Base-by-base conservation (phyloP, 2,797 vertebrate genomes). In the Syngnathus rostellatus region DNA sequence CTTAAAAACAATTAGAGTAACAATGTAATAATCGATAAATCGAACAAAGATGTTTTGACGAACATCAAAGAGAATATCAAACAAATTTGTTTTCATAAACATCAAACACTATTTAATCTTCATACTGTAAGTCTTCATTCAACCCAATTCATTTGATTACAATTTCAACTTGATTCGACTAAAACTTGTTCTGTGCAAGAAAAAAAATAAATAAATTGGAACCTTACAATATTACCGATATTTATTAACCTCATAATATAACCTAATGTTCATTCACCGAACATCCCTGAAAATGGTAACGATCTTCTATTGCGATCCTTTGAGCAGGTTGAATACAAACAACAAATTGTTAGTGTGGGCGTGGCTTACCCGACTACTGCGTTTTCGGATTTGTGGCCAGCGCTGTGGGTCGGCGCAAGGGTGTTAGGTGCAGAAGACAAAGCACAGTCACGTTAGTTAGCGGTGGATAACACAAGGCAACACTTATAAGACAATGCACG, bases 321-420 rank as follows among this genome's bases (percentile, higher is more conserved):
- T 38, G 14, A 31, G 53, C 53, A 31, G 53, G 21, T 12, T 12
- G 11, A 14, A 25, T 2, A 25, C 21, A 10, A 54, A 21, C 10
- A 55, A 25, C 19, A 3, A 19, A 19, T 11, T 6, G 39, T 21
- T n/a, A 31, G 5, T 51, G 48, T 11, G 25, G 48, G 7, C 63
- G 63, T 69, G 70, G 43, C 85, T 89, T 90, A 92, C 91, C 90
- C 75, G 82, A 62, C 72, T 1, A 83, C 89, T 92, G 66, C 74
- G 81, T 71, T 88, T 93, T 82, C 89, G 75, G 67, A 82, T 92
- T 81, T 89, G 92, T 51, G 87, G 83, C 94, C 93, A 94, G 38
- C 88, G 90, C 94, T 96, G 80, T 67, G 39, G 55, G 37, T 43
- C 69, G 79, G 75, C 71, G 81, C 82, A 85, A 82, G 84, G 83